A percentile compares a stretch with the other conserved stretches of the same genome.
phyloP scores from a whole-genome alignment of 2,113 vertebrate species.

The Sigmodon hispidus region DNA sequence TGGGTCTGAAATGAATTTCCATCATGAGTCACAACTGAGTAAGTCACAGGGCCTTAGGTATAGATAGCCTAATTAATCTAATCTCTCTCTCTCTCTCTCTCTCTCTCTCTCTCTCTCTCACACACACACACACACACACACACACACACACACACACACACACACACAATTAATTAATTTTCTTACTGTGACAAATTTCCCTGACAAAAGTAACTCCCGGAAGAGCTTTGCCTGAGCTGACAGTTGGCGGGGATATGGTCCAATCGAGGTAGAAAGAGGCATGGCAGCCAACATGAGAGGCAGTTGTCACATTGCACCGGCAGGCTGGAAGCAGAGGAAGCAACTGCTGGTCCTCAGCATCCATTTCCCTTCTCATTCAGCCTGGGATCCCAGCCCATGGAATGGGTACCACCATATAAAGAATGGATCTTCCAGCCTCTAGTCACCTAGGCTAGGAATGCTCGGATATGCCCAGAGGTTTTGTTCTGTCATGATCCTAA shows the following conservation, averaged over 20 bases:
- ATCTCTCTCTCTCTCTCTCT: neutral
- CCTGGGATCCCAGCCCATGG: neutral
- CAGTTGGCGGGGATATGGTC: neutral
- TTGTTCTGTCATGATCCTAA: neutral
- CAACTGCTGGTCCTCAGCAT: neutral
- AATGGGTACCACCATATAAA: too few relatives aligned
- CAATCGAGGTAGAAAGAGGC: too few relatives aligned
- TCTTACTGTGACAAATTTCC: neutral
- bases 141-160: neutral
- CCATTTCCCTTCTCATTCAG: neutral
- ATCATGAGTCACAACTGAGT: slow-evolving; percentile 55
- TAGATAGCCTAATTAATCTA: neutral
- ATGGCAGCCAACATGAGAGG: neutral
- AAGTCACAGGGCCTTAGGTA: neutral
- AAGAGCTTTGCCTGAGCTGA: neutral
- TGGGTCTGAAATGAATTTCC: slow-evolving; percentile 55
- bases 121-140: neutral
- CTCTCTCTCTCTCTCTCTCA: neutral
- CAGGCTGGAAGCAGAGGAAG: neutral
- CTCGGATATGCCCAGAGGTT: neutral
- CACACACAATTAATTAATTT: neutral
- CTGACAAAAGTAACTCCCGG: neutral
- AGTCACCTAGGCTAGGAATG: neutral
- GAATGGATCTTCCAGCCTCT: neutral
- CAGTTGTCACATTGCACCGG: neutral